Percentiles rank a stretch among this genome's conserved stretches.
Conservation (phyloP, 2,888 invertebrate genomes). For the Phania funesta region DNA sequence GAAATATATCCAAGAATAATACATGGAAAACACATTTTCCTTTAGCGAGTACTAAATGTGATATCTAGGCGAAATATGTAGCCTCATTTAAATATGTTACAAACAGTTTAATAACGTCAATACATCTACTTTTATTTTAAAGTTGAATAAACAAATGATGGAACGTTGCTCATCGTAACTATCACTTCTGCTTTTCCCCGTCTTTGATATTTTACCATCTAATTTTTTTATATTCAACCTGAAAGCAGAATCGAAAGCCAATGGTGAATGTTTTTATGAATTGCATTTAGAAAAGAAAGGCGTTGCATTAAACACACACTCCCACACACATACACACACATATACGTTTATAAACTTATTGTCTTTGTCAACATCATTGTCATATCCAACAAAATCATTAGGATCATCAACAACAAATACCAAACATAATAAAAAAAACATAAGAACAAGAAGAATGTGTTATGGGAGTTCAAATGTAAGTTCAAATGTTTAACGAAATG, state of each 20-base stretch:
- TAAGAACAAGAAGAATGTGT: background rate
- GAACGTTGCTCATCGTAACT: background rate
- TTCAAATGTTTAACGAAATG: conserved; percentile 37
- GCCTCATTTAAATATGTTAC: no score
- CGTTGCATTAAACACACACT: conserved; percentile 26
- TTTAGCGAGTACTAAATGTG: no score
- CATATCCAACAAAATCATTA: conserved; percentile 16
- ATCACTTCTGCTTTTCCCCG: no score
- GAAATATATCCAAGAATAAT: no score
- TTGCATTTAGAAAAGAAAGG: conserved; percentile 55
- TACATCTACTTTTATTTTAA: no score
- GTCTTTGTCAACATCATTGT: background rate
- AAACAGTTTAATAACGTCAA: no score
- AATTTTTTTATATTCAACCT: no score
- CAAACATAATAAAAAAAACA: background rate
- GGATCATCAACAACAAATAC: conserved; percentile 3
- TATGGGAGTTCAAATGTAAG: conserved; percentile 15
- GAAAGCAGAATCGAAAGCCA: no score
- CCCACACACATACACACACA: background rate
- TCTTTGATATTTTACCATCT: no score
- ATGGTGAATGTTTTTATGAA: conserved; percentile 38
- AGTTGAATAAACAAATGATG: no score
- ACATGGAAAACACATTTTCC: no score
- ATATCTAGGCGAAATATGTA: no score
- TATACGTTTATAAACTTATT: background rate